Base-by-base conservation (phyloP, 1,140 invertebrate genomes). In the Diachasmimorpha longicaudata region DNA sequence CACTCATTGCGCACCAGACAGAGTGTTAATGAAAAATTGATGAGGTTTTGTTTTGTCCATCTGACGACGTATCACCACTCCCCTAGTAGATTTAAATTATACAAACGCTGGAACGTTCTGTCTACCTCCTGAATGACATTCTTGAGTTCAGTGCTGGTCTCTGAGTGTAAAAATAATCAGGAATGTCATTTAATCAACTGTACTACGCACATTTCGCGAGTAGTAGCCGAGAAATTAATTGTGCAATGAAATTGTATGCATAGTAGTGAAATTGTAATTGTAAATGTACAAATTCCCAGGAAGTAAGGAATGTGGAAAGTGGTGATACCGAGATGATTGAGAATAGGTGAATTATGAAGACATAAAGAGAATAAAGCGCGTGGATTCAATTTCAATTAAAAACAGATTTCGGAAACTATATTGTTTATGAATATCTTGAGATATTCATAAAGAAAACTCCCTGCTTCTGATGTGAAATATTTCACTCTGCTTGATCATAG, bases 91-190 rank as follows among this genome's bases (percentile, higher is more conserved):
- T 31, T 31, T 3, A 31, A 31, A 31, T 23, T 25, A 46, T 39
- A 75, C 23, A 44, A 5, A 46, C 78, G 81, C 79, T 72, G 78
- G 79, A 52, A 76, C 81, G 81, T 81, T 79, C 73, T 36, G 67
- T 72, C 66, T 74, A 58, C 42, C 31, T 39, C 21, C 46, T 13
- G 36, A 70, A 8, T 42, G 78, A 72, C 42, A 67, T 78, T 70
- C 78, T 77, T 58, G 69, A 71, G 74, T 76, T 66, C 68, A 66
- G 75, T 80, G 81, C 82, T 79, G 81, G 82, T 69, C 76, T 82
- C 79, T 58, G 72, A 55, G 75, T 9, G 36, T 55, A 66, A 52
- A 58, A 48, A 68, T 68, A 31, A 58, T 46, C 36, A 42, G 23
- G 23, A 44, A 44, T 42, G 10, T 46, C 5, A 23, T 48, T 44